phyloP scores from a whole-genome alignment of 2,888 invertebrate genomes.

The Diploptera punctata region DNA sequence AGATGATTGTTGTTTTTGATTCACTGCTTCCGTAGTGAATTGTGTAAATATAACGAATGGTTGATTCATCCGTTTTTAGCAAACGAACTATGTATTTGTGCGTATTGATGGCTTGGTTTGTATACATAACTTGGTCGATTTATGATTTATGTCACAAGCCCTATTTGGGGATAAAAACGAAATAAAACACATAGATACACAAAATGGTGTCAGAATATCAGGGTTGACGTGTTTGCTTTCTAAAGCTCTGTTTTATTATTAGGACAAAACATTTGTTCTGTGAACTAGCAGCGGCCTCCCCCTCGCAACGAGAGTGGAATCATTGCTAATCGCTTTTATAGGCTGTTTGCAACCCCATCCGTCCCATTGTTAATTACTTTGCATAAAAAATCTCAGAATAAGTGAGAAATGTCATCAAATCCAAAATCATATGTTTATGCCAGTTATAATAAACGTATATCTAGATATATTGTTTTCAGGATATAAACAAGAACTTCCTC shows the following conservation, averaged over 20 bases:
- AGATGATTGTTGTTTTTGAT: too few species aligned
- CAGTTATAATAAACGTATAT: too few species aligned
- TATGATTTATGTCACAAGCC: constrained; percentile 25
- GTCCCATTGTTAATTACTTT: too few species aligned
- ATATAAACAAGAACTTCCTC: too few species aligned
- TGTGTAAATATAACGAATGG: too few species aligned
- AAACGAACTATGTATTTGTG: too few species aligned
- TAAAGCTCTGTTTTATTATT: constrained; percentile 28
- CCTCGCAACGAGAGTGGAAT: background rate
- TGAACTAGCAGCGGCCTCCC: background rate
- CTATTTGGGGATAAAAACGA: constrained; percentile 28
- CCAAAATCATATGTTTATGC: too few species aligned
- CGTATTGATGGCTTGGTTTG: background rate
- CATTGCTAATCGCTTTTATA: constrained; percentile 21
- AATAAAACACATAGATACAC: constrained; percentile 16
- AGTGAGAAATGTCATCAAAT: too few species aligned
- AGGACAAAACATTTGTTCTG: background rate
- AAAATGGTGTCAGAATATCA: constrained; percentile 21
- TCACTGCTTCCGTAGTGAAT: too few species aligned
- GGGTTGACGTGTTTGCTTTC: constrained; percentile 14
- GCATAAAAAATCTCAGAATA: too few species aligned
- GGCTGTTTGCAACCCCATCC: background rate
- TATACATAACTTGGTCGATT: background rate
- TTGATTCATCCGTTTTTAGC: too few species aligned
- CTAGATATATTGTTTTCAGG: too few species aligned